phyloP scores from a whole-genome alignment of 2,113 vertebrate genomes.

The Petroica traversi region DNA sequence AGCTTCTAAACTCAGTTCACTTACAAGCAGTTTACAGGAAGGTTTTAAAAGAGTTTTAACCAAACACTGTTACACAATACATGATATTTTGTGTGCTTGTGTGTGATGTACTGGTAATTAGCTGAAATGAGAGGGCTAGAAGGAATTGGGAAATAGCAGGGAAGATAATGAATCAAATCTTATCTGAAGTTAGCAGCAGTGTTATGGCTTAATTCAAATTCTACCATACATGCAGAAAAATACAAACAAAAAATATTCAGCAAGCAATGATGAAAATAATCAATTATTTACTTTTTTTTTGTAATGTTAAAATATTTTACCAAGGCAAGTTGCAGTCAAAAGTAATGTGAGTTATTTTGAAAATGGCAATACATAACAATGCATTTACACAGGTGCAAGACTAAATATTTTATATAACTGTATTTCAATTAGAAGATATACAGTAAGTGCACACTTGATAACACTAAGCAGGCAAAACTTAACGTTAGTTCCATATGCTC shows the following conservation, averaged over 20 bases:
- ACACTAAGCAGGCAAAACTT: constrained; percentile 79
- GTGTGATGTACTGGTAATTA: not conserved
- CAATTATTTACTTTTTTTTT: constrained; percentile 83
- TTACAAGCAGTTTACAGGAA: not conserved
- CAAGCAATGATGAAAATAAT: constrained; percentile 77
- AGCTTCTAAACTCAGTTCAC: not conserved
- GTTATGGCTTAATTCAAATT: constrained; percentile 56
- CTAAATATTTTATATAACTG: constrained; percentile 85
- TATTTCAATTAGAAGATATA: constrained; percentile 84
- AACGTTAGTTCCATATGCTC: constrained; percentile 71
- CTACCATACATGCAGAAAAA: constrained; percentile 69
- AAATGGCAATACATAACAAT: constrained; percentile 85
- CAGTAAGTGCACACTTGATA: constrained; percentile 90
- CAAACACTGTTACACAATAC: not conserved
- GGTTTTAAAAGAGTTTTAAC: not conserved
- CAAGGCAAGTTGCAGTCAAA: constrained; percentile 78
- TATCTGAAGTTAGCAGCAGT: constrained; percentile 55
- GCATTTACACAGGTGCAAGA: constrained; percentile 85
- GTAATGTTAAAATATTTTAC: constrained; percentile 81
- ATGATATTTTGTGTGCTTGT: not conserved
- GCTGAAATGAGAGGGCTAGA: not conserved
- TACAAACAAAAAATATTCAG: constrained; percentile 75
- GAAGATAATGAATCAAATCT: not conserved
- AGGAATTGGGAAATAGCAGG: not conserved
- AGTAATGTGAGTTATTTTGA: constrained; percentile 77